phyloP scores from a whole-genome alignment of 2,797 vertebrate species.

The Dermochelys coriacea region DNA sequence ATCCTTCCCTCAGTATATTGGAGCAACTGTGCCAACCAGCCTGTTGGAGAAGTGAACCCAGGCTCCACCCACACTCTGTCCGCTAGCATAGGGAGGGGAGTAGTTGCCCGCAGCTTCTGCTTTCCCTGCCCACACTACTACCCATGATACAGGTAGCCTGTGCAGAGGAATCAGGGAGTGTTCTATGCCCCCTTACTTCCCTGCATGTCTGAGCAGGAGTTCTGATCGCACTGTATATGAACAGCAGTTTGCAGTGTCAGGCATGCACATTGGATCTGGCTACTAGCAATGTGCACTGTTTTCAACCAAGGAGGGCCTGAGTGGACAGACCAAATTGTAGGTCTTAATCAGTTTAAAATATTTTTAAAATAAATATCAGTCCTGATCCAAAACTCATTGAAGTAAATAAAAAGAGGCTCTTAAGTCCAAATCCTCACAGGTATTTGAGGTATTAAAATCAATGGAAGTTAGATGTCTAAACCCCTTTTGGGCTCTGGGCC shows the following conservation, averaged over 20 bases:
- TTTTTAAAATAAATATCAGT: conserved; percentile 5
- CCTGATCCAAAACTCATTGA: not conserved
- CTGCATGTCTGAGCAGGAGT: not conserved
- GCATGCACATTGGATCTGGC: not conserved
- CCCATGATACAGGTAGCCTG: not conserved
- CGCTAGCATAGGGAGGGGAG: not conserved
- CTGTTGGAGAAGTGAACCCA: not conserved
- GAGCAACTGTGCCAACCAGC: not conserved
- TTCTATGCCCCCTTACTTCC: not conserved
- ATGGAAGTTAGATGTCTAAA: not conserved
- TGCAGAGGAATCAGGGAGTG: not conserved
- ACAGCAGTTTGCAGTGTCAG: conserved; percentile 6
- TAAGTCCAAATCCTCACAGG: not conserved
- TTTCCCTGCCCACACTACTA: not conserved
- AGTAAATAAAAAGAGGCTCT: not conserved
- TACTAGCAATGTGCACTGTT: not conserved
- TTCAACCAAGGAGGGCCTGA: not conserved
- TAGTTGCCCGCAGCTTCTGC: not conserved
- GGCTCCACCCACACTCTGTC: not conserved
- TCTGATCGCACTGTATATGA: not conserved
- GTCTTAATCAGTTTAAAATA: not conserved
- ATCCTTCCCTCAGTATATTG: not conserved
- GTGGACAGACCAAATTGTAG: not conserved
- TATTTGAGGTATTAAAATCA: not conserved
- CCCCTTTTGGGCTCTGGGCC: not conserved